A percentile compares a stretch with the other conserved stretches of the same genome.
Conservation (phyloP, 2,113 vertebrate species). For the Pelecanus crispus region DNA sequence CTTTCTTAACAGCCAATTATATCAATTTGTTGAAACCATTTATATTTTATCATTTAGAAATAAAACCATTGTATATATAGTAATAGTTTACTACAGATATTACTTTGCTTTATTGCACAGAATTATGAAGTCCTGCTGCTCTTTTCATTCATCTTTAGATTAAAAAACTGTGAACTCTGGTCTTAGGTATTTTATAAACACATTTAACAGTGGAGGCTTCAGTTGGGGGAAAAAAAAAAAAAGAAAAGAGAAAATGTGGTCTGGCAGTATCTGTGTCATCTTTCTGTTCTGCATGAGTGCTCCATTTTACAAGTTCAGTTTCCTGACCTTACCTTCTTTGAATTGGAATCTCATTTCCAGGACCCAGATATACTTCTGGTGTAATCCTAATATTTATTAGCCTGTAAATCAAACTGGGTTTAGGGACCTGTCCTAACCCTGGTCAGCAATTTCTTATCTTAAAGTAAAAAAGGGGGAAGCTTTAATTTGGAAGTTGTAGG, state of each 20-base stretch:
- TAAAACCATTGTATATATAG: not conserved
- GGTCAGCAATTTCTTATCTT: not conserved
- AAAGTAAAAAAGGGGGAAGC: fast-evolving
- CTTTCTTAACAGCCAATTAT: not conserved
- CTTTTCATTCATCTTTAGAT: not conserved
- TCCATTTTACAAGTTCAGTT: not conserved
- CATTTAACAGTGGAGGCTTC: not conserved
- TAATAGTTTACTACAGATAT: not conserved
- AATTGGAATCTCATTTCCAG: not conserved
- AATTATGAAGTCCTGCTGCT: not conserved
- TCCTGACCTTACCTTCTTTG: not conserved
- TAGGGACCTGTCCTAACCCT: not conserved
- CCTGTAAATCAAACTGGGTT: not conserved
- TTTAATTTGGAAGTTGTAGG: not conserved
- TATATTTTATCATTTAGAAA: not conserved
- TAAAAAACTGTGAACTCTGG: not conserved
- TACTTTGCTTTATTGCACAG: not conserved
- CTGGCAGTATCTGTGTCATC: not conserved
- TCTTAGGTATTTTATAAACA: not conserved
- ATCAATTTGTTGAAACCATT: not conserved
- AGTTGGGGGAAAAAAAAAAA: not conserved
- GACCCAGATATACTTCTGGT: not conserved
- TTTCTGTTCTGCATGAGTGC: not conserved
- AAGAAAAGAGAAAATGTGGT: not conserved
- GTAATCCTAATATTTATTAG: not conserved